Evolutionary conservation across 2,888 invertebrate species (phyloP).

Genomic region (Tuta absoluta): DNA sequence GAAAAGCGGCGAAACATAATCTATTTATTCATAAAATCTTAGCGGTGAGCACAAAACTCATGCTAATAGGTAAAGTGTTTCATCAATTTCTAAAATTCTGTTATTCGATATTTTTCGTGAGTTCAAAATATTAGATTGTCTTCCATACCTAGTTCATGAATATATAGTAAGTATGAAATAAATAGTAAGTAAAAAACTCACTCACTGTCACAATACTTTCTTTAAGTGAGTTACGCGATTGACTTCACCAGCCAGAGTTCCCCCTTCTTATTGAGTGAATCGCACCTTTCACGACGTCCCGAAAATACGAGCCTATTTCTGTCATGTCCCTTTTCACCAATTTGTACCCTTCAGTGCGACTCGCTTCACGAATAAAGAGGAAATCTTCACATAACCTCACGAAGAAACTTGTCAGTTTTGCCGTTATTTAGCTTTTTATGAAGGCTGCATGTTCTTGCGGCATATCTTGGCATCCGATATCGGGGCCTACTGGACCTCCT

Average conservation of each 20-base stretch:
- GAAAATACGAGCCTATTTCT: background rate
- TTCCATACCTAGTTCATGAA: no score
- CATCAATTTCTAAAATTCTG: no score
- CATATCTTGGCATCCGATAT: conserved; percentile 40
- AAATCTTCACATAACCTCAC: conserved; percentile 24
- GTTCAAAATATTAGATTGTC: no score
- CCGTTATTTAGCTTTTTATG: conserved; percentile 40
- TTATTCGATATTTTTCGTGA: no score
- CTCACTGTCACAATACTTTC: background rate
- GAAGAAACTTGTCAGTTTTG: conserved; percentile 33
- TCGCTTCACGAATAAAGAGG: background rate
- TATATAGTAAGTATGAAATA: no score
- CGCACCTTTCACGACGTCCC: background rate
- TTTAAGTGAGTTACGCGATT: background rate
- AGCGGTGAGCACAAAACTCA: no score
- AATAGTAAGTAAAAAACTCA: no score
- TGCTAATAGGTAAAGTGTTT: no score
- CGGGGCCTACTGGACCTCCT: conserved; percentile 44
- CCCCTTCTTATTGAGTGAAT: background rate
- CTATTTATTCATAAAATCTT: no score
- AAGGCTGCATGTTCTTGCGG: conserved; percentile 32
- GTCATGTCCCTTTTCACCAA: conserved; percentile 3
- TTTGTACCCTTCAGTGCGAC: background rate
- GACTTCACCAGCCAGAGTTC: background rate
- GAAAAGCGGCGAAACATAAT: no score